These are phyloP conservation scores for Glyptemys insculpta DNA, from an alignment of 2,797 vertebrate genomes.

Conservation along the genomic window DNA sequence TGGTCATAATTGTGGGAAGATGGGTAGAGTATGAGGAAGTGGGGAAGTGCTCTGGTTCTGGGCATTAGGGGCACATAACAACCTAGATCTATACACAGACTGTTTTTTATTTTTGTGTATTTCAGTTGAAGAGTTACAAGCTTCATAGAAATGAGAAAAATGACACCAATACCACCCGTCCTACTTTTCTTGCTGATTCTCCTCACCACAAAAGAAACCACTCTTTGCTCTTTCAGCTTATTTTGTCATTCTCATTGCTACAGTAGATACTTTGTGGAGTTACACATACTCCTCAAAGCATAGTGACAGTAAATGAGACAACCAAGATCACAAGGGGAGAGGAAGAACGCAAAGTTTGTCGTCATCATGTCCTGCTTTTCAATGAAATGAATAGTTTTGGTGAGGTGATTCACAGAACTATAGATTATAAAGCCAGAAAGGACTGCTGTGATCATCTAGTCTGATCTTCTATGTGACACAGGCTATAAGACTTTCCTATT, in stretches of 20 bases:
- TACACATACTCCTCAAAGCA: background rate
- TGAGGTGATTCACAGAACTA: background rate
- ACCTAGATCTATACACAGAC: background rate
- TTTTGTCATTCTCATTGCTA: conserved; percentile 36
- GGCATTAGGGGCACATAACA: accelerated
- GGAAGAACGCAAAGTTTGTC: background rate
- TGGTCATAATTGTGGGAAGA: background rate
- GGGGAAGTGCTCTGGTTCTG: background rate
- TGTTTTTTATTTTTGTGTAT: conserved; percentile 21
- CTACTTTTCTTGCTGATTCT: conserved; percentile 27
- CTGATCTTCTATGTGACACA: background rate
- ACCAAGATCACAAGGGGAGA: background rate
- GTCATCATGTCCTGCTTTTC: background rate
- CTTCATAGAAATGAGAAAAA: conserved; percentile 56
- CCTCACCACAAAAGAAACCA: conserved; percentile 48
- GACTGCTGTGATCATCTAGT: background rate
- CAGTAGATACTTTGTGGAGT: background rate
- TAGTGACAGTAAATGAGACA: background rate
- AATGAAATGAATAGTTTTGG: background rate
- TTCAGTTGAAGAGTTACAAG: background rate
- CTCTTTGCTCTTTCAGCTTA: conserved; percentile 43
- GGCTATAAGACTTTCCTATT: background rate
- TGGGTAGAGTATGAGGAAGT: background rate
- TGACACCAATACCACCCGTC: background rate
- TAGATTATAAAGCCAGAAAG: background rate